Percentiles rank a stretch among this genome's conserved stretches.
Conservation (phyloP, 1,140 invertebrate species). For the Sipha flava region DNA sequence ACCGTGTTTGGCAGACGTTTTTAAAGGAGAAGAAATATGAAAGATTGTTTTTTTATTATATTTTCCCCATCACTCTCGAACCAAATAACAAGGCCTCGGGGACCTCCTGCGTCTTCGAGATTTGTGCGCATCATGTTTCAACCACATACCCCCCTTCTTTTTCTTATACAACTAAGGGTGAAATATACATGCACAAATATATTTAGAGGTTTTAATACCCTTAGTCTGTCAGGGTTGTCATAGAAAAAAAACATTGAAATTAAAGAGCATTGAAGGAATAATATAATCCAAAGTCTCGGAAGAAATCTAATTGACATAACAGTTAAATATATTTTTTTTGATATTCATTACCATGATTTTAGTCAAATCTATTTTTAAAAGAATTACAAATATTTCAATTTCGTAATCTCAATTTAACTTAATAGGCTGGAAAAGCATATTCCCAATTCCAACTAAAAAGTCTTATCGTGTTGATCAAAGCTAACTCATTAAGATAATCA, state of each 20-base stretch:
- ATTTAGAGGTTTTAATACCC: background rate
- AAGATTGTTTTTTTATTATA: constrained; percentile 28
- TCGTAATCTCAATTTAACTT: background rate
- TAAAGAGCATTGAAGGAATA: background rate
- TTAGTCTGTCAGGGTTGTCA: background rate
- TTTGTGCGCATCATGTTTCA: constrained; percentile 5
- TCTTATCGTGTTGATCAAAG: background rate
- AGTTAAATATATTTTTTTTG: background rate
- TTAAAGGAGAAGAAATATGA: background rate
- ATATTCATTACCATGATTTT: background rate
- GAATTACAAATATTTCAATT: background rate
- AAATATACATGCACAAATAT: background rate
- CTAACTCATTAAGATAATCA: background rate
- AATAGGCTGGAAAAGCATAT: background rate
- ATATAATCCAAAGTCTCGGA: background rate
- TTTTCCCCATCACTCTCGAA: constrained; percentile 13
- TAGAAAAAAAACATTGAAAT: constrained; percentile 7
- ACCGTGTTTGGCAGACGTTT: background rate
- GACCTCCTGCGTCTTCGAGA: constrained; percentile 11
- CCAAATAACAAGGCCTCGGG: constrained; percentile 9
- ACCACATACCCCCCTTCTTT: background rate
- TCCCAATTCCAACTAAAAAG: background rate
- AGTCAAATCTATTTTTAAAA: background rate
- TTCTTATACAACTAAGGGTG: background rate
- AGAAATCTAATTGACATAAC: constrained; percentile 2